A percentile compares a stretch with the other conserved stretches of the same genome.
phyloP scores from a whole-genome alignment of 2,797 vertebrate genomes.

The Mormyrops boulengeri region DNA sequence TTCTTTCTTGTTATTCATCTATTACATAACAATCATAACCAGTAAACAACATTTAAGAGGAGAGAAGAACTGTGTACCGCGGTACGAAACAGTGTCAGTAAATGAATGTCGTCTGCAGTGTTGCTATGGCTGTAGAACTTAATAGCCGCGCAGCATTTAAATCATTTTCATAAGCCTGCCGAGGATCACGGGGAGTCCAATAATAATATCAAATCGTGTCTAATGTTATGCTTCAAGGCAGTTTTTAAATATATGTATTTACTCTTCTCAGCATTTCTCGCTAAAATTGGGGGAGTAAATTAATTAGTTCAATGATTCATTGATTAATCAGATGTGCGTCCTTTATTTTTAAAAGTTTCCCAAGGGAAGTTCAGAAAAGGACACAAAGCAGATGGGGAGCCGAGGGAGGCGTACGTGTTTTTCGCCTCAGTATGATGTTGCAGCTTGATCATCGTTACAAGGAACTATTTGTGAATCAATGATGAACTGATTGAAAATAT shows the following conservation, averaged over 20 bases:
- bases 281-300: neutral
- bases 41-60: neutral
- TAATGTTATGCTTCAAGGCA: neutral
- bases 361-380: neutral
- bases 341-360: neutral
- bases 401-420: neutral
- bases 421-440: neutral
- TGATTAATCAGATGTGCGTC: neutral
- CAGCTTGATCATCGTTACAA: neutral
- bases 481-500: neutral
- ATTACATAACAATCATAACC: neutral
- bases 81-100: neutral
- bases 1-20: neutral
- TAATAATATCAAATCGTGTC: constrained; percentile 5
- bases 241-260: neutral
- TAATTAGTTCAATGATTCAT: neutral
- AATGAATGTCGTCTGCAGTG: neutral
- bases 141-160: neutral
- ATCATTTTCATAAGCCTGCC: neutral
- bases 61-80: neutral
- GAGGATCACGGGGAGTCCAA: neutral
- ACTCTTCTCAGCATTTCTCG: neutral
- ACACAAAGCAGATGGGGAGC: neutral
- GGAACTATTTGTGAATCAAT: neutral
- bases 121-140: neutral